Evolutionary conservation across 2,888 invertebrate species (phyloP).

Genomic region (Drosophila pseudotalamancana): DNA sequence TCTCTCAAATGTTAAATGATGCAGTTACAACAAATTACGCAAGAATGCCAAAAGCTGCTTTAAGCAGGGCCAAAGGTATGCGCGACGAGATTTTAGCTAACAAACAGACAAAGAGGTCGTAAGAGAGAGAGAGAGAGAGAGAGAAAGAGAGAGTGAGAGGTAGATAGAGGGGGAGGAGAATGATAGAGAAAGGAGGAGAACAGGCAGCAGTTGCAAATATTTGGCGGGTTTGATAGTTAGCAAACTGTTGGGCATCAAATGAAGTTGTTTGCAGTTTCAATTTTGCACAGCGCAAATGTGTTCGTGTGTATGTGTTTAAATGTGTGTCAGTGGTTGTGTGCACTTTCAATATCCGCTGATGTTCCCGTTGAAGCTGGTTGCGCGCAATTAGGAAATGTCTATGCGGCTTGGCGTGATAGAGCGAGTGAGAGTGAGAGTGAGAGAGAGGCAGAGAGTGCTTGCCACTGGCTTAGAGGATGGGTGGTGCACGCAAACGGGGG

Average conservation of each 20-base stretch:
- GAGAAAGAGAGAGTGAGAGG: not conserved
- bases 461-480: not conserved
- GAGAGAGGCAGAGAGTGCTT: not conserved
- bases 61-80: constrained; percentile 44
- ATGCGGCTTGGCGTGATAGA: not conserved
- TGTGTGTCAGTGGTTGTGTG: constrained; percentile 23
- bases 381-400: constrained; percentile 71
- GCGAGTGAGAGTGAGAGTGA: not conserved
- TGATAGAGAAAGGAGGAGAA: no score
- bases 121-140: not conserved
- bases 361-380: constrained; percentile 43
- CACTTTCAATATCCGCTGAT: constrained; percentile 68
- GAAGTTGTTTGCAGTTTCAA: constrained; percentile 70
- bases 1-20: constrained; percentile 73
- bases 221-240: constrained; percentile 63
- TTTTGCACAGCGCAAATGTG: constrained; percentile 31
- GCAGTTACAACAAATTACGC: constrained; percentile 73
- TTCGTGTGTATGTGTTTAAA: constrained; percentile 1
- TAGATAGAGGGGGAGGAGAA: constrained; percentile 1
- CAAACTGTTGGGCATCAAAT: constrained; percentile 60
- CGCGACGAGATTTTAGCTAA: constrained; percentile 47
- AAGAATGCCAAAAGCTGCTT: constrained; percentile 48
- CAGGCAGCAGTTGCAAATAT: constrained; percentile 46
- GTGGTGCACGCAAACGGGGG: not conserved
- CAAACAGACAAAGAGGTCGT: constrained; percentile 21